phyloP scores from a whole-genome alignment of 2,888 invertebrate genomes.

The Synanthedon andrenaeformis region DNA sequence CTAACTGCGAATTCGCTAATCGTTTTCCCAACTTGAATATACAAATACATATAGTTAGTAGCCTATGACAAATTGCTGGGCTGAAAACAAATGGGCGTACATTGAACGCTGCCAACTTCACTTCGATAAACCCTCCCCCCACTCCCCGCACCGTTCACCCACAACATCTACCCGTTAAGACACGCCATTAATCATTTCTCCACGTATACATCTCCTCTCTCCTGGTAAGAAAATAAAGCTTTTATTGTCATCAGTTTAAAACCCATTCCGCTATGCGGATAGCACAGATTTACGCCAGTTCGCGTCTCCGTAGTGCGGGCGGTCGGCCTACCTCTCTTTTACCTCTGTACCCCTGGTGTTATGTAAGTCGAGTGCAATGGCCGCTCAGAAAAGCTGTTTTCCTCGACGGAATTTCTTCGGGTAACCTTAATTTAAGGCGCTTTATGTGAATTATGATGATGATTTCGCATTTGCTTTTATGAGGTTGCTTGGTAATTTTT shows the following conservation, averaged over 20 bases:
- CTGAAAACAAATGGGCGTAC: slow-evolving; percentile 41
- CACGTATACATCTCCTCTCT: slow-evolving; percentile 29
- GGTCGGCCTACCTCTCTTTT: slow-evolving; percentile 44
- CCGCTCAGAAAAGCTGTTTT: slow-evolving; percentile 47
- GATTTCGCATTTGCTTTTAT: slow-evolving; percentile 22
- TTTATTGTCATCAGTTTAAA: slow-evolving; percentile 31
- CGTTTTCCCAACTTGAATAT: neutral
- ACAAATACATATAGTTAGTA: neutral
- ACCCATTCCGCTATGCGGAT: slow-evolving; percentile 25
- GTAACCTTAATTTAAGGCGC: slow-evolving; percentile 32
- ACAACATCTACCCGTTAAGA: slow-evolving; percentile 39
- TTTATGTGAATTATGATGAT: slow-evolving; percentile 29
- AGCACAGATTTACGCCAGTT: slow-evolving; percentile 3
- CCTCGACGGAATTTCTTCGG: slow-evolving; percentile 32
- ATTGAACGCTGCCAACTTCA: slow-evolving; percentile 58
- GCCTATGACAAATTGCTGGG: slow-evolving; percentile 33
- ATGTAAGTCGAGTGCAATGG: slow-evolving; percentile 66
- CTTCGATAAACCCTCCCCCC: slow-evolving; percentile 51
- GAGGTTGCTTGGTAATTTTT: slow-evolving; percentile 21
- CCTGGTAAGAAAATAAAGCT: slow-evolving; percentile 24
- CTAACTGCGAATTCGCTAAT: too few species aligned
- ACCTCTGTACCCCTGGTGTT: slow-evolving; percentile 62
- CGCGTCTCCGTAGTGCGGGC: slow-evolving; percentile 4
- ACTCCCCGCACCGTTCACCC: slow-evolving; percentile 17
- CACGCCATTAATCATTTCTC: slow-evolving; percentile 52